Base-by-base conservation (phyloP, 2,888 invertebrate genomes). In the Aleiodes alternator region DNA sequence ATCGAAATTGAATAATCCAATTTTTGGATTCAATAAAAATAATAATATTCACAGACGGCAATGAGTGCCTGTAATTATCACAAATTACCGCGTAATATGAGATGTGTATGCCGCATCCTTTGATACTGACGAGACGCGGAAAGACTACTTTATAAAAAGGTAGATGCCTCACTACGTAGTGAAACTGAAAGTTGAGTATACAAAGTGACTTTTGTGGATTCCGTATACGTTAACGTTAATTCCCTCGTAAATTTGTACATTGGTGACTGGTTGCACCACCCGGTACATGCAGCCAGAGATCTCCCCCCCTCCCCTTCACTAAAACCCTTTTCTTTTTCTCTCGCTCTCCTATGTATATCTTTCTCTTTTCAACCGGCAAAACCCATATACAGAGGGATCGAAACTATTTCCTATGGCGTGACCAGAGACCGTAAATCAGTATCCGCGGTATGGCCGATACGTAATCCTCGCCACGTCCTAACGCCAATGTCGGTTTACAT, bases 371-470 rank as follows among this genome's bases (percentile, higher is more conserved):
- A 23, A 23, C 57, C 57, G 43, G 43, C 43, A 43, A 43, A 43
- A 29, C 11, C 57, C 31, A 57, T 57, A 57, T 57, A 57, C 57
- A 57, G 23, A 29, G 57, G 29, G 29, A 57, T 57, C 31, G 57
- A n/a, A 57, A 57, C 55, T 55, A 53, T 73, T 57, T 57, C 61
- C 69, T 68, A 73, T 84, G 69, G 76, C 84, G 83, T 84, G 84
- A 84, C 82, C 80, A 59, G 55, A 29, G 76, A 57, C 72, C 80
- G 79, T 85, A 84, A 82, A 83, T 85, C 83, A 80, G 80, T 70
- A 81, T 82, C 80, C 81, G 72, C 79, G 77, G 80, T 81, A 81
- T 77, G 57, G 69, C 71, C 23, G 61, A 72, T 69, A 77, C 71
- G 78, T 79, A 80, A 79, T 81, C 76, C 76, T 73, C 80, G 59